phyloP scores from a whole-genome alignment of 1,140 invertebrate species.

The Scaptomyza montana region DNA sequence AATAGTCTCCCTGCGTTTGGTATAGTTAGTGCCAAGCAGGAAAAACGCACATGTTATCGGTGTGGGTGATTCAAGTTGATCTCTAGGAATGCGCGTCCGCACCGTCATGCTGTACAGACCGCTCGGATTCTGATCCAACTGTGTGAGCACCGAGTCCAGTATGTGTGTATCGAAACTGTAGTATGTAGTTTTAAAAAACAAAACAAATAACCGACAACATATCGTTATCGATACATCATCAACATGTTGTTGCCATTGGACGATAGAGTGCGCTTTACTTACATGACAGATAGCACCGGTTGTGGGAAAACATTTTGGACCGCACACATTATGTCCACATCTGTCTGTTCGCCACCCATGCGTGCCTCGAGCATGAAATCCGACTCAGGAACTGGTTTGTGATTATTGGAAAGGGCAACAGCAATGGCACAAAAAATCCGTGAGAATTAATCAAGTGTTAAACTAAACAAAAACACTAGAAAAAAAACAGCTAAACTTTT shows the following conservation, averaged over 20 bases:
- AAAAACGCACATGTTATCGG: slow-evolving; percentile 83
- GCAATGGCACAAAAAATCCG: slow-evolving; percentile 55
- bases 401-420: neutral
- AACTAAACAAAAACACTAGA: slow-evolving; percentile 69
- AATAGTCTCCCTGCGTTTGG: slow-evolving; percentile 83
- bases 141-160: slow-evolving; percentile 80
- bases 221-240: neutral
- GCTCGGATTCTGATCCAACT: slow-evolving; percentile 81
- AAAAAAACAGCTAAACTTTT: slow-evolving; percentile 43
- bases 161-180: slow-evolving; percentile 77
- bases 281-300: slow-evolving; percentile 79
- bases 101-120: slow-evolving; percentile 82
- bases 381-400: slow-evolving; percentile 76
- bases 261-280: slow-evolving; percentile 46
- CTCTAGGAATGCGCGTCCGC: slow-evolving; percentile 79
- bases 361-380: slow-evolving; percentile 82
- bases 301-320: slow-evolving; percentile 83
- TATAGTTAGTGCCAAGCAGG: slow-evolving; percentile 82
- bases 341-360: slow-evolving; percentile 71
- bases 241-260: slow-evolving; percentile 1
- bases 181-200: neutral
- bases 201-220: too few relatives aligned
- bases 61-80: slow-evolving; percentile 82
- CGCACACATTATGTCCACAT: slow-evolving; percentile 79
- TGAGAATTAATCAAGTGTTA: slow-evolving; percentile 82